Percentiles rank a stretch among this genome's conserved stretches.
phyloP scores from a whole-genome alignment of 2,113 vertebrate species.

The Petromus typicus region DNA sequence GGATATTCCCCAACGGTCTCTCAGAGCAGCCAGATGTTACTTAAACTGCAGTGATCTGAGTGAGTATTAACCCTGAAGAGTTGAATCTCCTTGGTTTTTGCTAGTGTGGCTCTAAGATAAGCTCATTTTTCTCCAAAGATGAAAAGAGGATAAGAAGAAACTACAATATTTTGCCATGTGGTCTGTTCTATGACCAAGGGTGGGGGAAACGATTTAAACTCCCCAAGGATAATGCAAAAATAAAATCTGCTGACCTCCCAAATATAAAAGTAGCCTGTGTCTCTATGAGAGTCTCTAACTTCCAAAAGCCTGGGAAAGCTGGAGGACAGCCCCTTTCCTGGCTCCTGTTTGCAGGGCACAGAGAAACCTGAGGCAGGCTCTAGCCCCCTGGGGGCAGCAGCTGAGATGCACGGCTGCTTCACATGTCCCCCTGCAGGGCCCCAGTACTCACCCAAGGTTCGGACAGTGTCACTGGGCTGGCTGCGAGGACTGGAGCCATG shows the following conservation, averaged over 20 bases:
- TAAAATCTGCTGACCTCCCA: constrained; percentile 69
- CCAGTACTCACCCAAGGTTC: constrained; percentile 91
- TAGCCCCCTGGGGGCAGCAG: not conserved
- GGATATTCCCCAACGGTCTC: not conserved
- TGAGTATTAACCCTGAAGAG: not conserved
- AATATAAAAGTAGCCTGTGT: constrained; percentile 49
- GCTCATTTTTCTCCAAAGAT: constrained; percentile 13
- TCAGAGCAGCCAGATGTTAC: too few species aligned
- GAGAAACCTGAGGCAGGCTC: not conserved
- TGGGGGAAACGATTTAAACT: constrained; percentile 62
- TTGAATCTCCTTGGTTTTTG: not conserved
- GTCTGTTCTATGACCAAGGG: not conserved
- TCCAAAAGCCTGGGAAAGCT: constrained; percentile 67
- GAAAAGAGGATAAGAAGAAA: not conserved
- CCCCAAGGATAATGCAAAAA: constrained; percentile 69
- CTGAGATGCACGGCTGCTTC: fast-evolving
- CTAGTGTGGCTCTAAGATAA: constrained; percentile 16
- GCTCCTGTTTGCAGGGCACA: not conserved
- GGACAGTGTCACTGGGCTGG: constrained; percentile 87
- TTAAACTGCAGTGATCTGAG: not conserved
- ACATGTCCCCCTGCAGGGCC: not conserved
- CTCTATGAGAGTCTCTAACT: not conserved
- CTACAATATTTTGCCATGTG: not conserved
- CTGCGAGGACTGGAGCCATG: constrained; percentile 92
- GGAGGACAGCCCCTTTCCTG: fast-evolving